These are phyloP conservation scores for Horisme vitalbata DNA, from an alignment of 2,888 invertebrate species.

Conservation along the genomic window DNA sequence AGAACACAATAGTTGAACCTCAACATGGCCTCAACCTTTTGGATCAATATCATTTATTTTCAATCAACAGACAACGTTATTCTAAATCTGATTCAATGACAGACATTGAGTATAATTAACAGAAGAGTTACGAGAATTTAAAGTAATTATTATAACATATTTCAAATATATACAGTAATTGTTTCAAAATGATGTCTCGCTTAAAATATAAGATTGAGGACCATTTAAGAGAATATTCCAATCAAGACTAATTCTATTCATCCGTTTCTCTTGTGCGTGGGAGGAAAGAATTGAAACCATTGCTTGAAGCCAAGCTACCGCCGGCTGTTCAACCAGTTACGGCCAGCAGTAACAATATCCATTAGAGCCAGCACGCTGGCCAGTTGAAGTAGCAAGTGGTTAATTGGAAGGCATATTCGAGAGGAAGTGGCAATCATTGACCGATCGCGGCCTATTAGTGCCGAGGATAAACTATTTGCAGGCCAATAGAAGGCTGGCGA, in stretches of 20 bases:
- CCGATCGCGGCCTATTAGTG: slow-evolving; percentile 35
- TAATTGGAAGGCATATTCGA: slow-evolving; percentile 31
- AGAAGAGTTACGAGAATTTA: too few species aligned
- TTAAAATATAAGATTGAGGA: too few species aligned
- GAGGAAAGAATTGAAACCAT: slow-evolving; percentile 12
- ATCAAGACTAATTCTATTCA: not conserved
- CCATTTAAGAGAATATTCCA: not conserved
- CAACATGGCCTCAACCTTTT: too few species aligned
- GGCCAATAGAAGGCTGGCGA: slow-evolving; percentile 9
- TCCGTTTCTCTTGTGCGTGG: slow-evolving; percentile 8
- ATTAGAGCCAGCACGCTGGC: slow-evolving; percentile 22
- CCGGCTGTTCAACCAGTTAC: slow-evolving; percentile 9
- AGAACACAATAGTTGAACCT: too few species aligned
- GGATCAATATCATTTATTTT: too few species aligned
- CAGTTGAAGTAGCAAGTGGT: slow-evolving; percentile 22
- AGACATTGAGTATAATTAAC: too few species aligned
- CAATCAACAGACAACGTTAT: too few species aligned
- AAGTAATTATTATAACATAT: too few species aligned
- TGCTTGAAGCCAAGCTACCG: slow-evolving; percentile 3
- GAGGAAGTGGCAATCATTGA: slow-evolving; percentile 39
- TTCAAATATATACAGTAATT: too few species aligned
- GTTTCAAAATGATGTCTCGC: too few species aligned
- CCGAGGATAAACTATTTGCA: slow-evolving; percentile 30
- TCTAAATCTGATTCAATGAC: too few species aligned
- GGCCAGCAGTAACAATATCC: slow-evolving; percentile 14